These are phyloP conservation scores for Drosophila obscura DNA, from an alignment of 1,140 invertebrate genomes.

Conservation along the genomic window DNA sequence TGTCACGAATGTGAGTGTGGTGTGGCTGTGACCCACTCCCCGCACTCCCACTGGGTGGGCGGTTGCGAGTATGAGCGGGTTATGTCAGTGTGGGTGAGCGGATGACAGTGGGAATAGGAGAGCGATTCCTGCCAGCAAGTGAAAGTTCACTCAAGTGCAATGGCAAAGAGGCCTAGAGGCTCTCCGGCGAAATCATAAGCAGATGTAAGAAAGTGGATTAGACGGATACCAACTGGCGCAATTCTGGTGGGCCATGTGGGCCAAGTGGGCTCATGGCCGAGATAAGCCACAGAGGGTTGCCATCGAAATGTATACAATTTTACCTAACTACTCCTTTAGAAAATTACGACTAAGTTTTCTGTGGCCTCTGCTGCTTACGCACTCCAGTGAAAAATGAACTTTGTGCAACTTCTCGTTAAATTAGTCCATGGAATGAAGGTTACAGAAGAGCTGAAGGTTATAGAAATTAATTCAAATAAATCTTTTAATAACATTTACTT, in stretches of 20 bases:
- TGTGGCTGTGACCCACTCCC: not conserved
- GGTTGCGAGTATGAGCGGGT: not conserved
- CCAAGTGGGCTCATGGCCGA: not conserved
- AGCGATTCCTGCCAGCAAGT: constrained; percentile 20
- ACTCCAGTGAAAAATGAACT: too few species aligned
- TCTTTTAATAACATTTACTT: too few species aligned
- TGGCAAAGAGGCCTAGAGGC: constrained; percentile 36
- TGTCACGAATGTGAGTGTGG: too few species aligned
- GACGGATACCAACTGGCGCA: constrained; percentile 19
- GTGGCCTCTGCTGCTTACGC: too few species aligned
- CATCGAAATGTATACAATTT: not conserved
- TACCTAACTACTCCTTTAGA: not conserved
- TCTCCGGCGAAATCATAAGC: constrained; percentile 41
- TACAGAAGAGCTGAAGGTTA: too few species aligned
- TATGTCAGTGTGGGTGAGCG: constrained; percentile 31
- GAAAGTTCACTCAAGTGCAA: constrained; percentile 65
- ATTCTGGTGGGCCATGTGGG: constrained; percentile 20
- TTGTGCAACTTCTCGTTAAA: too few species aligned
- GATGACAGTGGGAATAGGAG: constrained; percentile 38
- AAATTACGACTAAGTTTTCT: too few species aligned
- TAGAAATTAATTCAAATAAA: too few species aligned
- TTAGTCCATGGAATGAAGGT: too few species aligned
- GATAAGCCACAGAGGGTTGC: constrained; percentile 13
- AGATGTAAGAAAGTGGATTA: constrained; percentile 48
- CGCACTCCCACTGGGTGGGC: constrained; percentile 12